phyloP scores from a whole-genome alignment of 2,797 vertebrate species.

The Tragopan temminckii region DNA sequence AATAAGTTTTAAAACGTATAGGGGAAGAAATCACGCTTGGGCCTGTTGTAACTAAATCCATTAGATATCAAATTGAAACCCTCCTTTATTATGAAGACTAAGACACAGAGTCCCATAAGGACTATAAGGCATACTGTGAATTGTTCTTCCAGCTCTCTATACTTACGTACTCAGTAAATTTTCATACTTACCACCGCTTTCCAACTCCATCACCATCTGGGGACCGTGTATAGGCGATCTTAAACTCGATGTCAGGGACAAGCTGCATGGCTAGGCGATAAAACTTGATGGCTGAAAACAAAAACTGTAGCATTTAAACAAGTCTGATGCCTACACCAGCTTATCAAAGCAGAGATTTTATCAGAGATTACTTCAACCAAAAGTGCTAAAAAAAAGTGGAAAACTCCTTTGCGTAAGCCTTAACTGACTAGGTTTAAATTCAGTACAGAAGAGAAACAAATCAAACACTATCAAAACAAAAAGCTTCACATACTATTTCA shows the following conservation, averaged over 20 bases:
- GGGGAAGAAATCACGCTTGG: background rate
- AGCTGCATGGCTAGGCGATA: constrained; percentile 98
- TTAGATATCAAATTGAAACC: background rate
- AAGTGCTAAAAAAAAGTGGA: background rate
- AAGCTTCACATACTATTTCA: background rate
- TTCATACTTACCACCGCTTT: constrained; percentile 89
- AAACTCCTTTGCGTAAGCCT: background rate
- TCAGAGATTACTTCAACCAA: background rate
- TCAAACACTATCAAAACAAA: background rate
- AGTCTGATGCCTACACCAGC: background rate
- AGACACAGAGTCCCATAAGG: background rate
- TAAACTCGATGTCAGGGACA: constrained; percentile 98
- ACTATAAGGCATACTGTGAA: background rate
- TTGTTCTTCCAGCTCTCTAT: background rate
- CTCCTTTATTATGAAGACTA: background rate
- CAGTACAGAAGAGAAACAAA: background rate
- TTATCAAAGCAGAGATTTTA: background rate
- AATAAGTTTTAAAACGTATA: background rate
- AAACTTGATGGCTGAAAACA: constrained; percentile 95
- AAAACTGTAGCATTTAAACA: constrained; percentile 54
- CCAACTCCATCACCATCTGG: constrained; percentile 89
- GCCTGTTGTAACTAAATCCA: background rate
- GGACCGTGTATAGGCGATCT: constrained; percentile 93
- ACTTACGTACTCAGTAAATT: constrained; percentile 3
- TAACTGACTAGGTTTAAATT: background rate